phyloP scores from a whole-genome alignment of 1,140 invertebrate genomes.

The Trichonephila clavata region DNA sequence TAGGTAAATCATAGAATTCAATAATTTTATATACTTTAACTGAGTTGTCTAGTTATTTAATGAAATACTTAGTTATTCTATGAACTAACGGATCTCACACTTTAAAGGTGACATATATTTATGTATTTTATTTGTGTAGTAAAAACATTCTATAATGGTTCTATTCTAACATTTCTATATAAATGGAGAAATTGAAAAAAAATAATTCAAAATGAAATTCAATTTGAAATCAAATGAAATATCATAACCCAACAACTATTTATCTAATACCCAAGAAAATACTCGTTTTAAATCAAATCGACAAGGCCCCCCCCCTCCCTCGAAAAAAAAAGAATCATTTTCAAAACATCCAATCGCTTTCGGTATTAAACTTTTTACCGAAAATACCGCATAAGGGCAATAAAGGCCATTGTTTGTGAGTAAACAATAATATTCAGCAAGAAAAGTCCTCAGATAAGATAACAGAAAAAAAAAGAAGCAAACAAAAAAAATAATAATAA shows the following conservation, averaged over 20 bases:
- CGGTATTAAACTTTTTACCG: slow-evolving; percentile 16
- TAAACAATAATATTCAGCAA: slow-evolving; percentile 41
- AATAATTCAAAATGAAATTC: background rate
- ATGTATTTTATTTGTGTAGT: too few species aligned
- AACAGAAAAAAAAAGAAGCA: background rate
- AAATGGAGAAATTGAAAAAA: too few species aligned
- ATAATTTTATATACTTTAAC: too few species aligned
- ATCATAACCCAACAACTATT: background rate
- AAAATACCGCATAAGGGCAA: slow-evolving; percentile 1
- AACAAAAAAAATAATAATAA: background rate
- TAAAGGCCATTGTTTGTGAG: slow-evolving; percentile 1
- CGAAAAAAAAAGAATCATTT: background rate
- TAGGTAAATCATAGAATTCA: too few species aligned
- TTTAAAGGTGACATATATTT: too few species aligned
- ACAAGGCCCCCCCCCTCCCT: too few species aligned
- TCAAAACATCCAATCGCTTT: slow-evolving; percentile 20
- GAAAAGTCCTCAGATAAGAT: background rate
- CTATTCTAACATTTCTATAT: too few species aligned
- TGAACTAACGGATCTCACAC: too few species aligned
- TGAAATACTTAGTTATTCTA: too few species aligned
- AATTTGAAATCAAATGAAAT: background rate
- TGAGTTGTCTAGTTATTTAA: too few species aligned
- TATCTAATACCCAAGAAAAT: background rate
- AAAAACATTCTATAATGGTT: too few species aligned
- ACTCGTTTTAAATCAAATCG: background rate